Conservation (phyloP, 2,113 vertebrate species). For the Hemichromis elongatus region DNA sequence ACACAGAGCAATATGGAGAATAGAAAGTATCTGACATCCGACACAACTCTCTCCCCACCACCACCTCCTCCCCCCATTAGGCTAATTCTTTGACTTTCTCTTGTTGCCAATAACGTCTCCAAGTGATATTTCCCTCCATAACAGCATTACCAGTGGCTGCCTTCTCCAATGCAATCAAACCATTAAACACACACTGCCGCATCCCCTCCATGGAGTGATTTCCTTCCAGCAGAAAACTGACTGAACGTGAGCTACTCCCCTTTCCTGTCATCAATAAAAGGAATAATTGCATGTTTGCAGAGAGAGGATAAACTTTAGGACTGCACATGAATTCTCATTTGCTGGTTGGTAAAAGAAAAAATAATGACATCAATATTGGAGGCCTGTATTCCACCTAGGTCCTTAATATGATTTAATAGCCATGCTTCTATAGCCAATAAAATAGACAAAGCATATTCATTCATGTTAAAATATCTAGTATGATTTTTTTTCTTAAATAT, state of each 20-base stretch:
- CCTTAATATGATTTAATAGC: not conserved
- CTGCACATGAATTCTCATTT: not conserved
- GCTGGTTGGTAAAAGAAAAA: not conserved
- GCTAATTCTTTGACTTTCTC: slow-evolving; percentile 70
- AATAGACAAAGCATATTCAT: not conserved
- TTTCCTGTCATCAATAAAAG: slow-evolving; percentile 65
- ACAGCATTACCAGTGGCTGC: slow-evolving; percentile 62
- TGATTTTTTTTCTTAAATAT: not conserved
- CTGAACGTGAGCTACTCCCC: slow-evolving; percentile 60
- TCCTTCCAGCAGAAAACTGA: slow-evolving; percentile 62
- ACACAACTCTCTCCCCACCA: slow-evolving; percentile 50
- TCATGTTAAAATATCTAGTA: not conserved
- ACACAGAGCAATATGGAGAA: slow-evolving; percentile 45
- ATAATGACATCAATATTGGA: not conserved
- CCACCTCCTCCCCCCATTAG: slow-evolving; percentile 49
- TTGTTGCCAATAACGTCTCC: slow-evolving; percentile 61
- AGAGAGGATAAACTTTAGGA: not conserved
- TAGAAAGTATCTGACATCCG: slow-evolving; percentile 67
- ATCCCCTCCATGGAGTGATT: slow-evolving; percentile 43
- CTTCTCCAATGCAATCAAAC: slow-evolving; percentile 71
- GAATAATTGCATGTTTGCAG: slow-evolving; percentile 21
- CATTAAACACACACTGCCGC: slow-evolving; percentile 61
- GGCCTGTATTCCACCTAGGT: not conserved
- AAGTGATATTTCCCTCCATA: slow-evolving; percentile 58
- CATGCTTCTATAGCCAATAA: not conserved